Evolutionary conservation across 2,888 invertebrate genomes (phyloP).

Genomic region (Cephus runcator): DNA sequence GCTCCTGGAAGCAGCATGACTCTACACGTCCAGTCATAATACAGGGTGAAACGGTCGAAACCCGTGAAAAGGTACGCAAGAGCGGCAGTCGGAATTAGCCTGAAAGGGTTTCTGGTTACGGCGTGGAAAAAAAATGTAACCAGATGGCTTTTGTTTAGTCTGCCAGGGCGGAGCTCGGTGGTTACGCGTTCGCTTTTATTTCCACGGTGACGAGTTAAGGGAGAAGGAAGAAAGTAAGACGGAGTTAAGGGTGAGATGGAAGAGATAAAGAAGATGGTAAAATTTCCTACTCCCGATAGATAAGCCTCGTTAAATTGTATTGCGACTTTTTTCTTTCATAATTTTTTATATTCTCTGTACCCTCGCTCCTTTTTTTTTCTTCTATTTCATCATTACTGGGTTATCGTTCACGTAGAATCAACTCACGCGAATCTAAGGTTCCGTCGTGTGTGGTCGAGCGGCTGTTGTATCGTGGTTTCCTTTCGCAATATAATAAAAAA

Average conservation of each 20-base stretch:
- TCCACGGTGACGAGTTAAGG: constrained; percentile 3
- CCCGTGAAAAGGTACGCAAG: constrained; percentile 5
- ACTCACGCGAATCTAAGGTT: too few species aligned
- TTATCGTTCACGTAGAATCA: too few species aligned
- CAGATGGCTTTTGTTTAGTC: constrained; percentile 56
- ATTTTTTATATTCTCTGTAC: neutral
- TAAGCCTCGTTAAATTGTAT: neutral
- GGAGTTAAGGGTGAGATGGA: neutral
- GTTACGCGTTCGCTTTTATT: constrained; percentile 17
- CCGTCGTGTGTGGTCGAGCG: too few species aligned
- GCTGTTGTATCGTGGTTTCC: too few species aligned
- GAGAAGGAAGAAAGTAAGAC: neutral
- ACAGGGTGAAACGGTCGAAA: constrained; percentile 1
- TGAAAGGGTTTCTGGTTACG: constrained; percentile 37
- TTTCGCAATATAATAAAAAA: too few species aligned
- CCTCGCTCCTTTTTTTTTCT: neutral
- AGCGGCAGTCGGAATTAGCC: constrained; percentile 28
- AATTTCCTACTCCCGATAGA: neutral
- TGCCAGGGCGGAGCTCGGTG: constrained; percentile 31
- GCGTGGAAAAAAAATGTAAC: constrained; percentile 34
- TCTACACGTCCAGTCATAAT: constrained; percentile 3
- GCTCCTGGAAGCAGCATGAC: neutral
- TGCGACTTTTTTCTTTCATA: neutral
- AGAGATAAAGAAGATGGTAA: neutral
- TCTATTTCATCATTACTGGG: neutral